A percentile compares a stretch with the other conserved stretches of the same genome.
Evolutionary conservation across 2,888 invertebrate species (phyloP).

Genomic region (Palloptera scutellata): DNA sequence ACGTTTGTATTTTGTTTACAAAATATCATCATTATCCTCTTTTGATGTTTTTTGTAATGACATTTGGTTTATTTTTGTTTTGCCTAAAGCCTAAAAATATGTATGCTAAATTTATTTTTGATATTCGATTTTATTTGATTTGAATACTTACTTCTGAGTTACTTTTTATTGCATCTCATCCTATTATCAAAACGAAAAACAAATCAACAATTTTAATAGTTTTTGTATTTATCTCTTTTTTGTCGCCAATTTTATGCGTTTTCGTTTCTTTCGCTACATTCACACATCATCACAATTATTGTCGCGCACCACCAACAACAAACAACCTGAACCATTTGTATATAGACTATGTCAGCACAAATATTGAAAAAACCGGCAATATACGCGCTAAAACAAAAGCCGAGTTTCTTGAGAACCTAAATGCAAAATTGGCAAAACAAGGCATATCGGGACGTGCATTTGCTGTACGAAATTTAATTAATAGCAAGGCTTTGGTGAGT

Average conservation of each 20-base stretch:
- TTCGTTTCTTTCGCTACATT: slow-evolving; percentile 33
- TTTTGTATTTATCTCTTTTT: no score
- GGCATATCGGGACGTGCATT: slow-evolving; percentile 70
- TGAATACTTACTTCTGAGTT: neutral
- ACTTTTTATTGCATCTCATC: neutral
- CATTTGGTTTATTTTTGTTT: no score
- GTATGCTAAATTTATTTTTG: no score
- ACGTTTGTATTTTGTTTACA: no score
- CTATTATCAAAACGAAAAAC: no score
- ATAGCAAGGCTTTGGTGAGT: slow-evolving; percentile 74
- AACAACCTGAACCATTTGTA: slow-evolving; percentile 13
- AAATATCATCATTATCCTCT: no score
- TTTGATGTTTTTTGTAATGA: no score
- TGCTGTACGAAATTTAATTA: slow-evolving; percentile 77
- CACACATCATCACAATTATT: slow-evolving; percentile 13
- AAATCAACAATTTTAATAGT: no score
- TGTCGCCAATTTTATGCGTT: slow-evolving; percentile 11
- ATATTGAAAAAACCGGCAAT: slow-evolving; percentile 63
- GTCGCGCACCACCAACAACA: slow-evolving; percentile 14
- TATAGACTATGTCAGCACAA: slow-evolving; percentile 63
- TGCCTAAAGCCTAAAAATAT: no score
- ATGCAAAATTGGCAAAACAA: slow-evolving; percentile 78
- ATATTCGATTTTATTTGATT: neutral
- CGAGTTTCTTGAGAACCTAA: slow-evolving; percentile 81
- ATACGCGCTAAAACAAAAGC: slow-evolving; percentile 65